Percentiles rank a stretch among this genome's conserved stretches.
Conservation (phyloP, 2,888 invertebrate species). For the Spisula solida region DNA sequence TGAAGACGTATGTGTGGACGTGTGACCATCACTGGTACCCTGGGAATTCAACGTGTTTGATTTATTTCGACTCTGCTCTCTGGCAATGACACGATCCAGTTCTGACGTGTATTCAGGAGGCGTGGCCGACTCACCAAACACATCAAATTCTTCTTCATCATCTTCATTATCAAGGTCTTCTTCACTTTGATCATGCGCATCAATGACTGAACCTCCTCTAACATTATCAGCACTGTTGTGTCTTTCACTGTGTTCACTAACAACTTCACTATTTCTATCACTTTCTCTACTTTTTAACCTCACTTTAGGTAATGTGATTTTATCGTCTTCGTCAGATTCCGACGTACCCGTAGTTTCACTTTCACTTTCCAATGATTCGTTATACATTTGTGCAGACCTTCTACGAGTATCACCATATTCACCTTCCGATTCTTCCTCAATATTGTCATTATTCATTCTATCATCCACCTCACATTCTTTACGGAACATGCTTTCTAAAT, state of each 20-base stretch:
- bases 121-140: conserved; percentile 37
- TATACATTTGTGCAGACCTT: conserved; percentile 56
- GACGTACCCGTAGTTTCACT: conserved; percentile 26
- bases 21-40: conserved; percentile 63
- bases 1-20: conserved; percentile 63
- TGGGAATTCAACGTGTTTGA: conserved; percentile 63
- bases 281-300: conserved; percentile 55
- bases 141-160: conserved; percentile 25
- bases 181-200: not conserved
- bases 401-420: conserved; percentile 45
- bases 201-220: not conserved
- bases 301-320: conserved; percentile 62
- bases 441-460: conserved; percentile 66
- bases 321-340: conserved; percentile 49
- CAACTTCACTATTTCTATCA: conserved; percentile 24
- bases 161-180: conserved; percentile 20
- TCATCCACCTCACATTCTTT: conserved; percentile 74
- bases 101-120: conserved; percentile 63
- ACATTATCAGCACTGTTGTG: conserved; percentile 20
- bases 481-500: conserved; percentile 73
- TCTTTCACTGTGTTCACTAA: not conserved
- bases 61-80: conserved; percentile 63
- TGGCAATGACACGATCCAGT: conserved; percentile 63
- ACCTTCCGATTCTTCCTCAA: conserved; percentile 61
- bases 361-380: conserved; percentile 32